Evolutionary conservation across 37 sponge, comb jelly and placozoan genomes (phyloP).

Genomic region (Axinella damicornis): DNA sequence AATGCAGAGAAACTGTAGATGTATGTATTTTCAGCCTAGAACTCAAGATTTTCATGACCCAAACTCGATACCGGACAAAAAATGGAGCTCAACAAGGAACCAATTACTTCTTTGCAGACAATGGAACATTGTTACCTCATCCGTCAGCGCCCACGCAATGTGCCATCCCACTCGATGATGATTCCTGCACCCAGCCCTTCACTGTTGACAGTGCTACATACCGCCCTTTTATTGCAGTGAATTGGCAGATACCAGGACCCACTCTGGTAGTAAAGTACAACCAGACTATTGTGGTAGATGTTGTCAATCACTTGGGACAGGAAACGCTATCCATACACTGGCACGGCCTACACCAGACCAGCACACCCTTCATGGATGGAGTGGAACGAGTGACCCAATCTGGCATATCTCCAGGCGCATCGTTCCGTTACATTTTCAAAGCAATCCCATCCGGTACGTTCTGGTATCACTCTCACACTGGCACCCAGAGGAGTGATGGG

Average conservation of each 20-base stretch:
- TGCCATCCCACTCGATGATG: too few relatives aligned
- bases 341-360: conserved; percentile 84
- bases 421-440: conserved; percentile 71
- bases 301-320: conserved; percentile 58
- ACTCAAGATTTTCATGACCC: too few relatives aligned
- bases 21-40: too few relatives aligned
- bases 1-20: too few relatives aligned
- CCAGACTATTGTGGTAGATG: conserved; percentile 40
- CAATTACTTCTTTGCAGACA: too few relatives aligned
- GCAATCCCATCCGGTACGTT: conserved; percentile 72
- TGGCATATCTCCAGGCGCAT: conserved; percentile 59
- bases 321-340: conserved; percentile 81
- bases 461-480: conserved; percentile 91
- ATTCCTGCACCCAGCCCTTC: conserved; percentile 39
- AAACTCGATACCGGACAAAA: too few relatives aligned
- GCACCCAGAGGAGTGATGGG: conserved; percentile 80
- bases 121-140: too few relatives aligned
- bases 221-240: conserved; percentile 59
- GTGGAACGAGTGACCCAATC: conserved; percentile 73
- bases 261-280: conserved; percentile 54
- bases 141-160: too few relatives aligned
- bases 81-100: too few relatives aligned
- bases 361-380: conserved; percentile 85
- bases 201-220: conserved; percentile 49
- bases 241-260: conserved; percentile 69